Conservation (phyloP, 1,140 invertebrate species). For the Drosophila dunni region DNA sequence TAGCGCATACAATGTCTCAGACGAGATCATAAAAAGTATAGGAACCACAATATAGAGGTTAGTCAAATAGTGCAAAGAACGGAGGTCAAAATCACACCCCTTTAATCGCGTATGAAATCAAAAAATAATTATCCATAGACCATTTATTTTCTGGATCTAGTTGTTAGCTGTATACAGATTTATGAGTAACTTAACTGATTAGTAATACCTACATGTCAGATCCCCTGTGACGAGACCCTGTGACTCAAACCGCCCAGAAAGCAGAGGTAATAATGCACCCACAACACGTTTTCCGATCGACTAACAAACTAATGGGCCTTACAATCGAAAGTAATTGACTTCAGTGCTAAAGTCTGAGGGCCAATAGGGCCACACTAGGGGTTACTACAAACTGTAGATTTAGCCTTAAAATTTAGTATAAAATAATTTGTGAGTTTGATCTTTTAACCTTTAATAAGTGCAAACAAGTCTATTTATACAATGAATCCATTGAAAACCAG, state of each 20-base stretch:
- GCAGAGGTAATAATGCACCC: conserved; percentile 30
- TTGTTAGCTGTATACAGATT: too few species aligned
- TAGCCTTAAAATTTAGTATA: neutral
- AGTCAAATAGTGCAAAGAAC: too few species aligned
- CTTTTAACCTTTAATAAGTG: conserved; percentile 9
- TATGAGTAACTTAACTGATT: neutral
- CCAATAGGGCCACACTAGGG: neutral
- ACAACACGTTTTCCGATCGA: conserved; percentile 27
- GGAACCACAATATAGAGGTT: too few species aligned
- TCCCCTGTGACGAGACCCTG: neutral
- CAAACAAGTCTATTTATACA: conserved; percentile 17
- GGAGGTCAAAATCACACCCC: too few species aligned
- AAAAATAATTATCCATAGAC: too few species aligned
- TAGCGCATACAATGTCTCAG: too few species aligned
- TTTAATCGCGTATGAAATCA: too few species aligned
- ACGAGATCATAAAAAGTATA: too few species aligned
- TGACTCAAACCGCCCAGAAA: conserved; percentile 18
- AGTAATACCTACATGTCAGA: neutral
- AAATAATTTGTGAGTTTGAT: neutral
- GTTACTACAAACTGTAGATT: neutral
- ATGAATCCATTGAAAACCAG: conserved; percentile 8
- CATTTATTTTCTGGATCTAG: neutral
- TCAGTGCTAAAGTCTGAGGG: conserved; percentile 1
- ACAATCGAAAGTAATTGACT: conserved; percentile 10
- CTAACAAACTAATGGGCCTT: conserved; percentile 18